phyloP scores from a whole-genome alignment of 1,140 invertebrate genomes.

The Drosophila parabipectinata region DNA sequence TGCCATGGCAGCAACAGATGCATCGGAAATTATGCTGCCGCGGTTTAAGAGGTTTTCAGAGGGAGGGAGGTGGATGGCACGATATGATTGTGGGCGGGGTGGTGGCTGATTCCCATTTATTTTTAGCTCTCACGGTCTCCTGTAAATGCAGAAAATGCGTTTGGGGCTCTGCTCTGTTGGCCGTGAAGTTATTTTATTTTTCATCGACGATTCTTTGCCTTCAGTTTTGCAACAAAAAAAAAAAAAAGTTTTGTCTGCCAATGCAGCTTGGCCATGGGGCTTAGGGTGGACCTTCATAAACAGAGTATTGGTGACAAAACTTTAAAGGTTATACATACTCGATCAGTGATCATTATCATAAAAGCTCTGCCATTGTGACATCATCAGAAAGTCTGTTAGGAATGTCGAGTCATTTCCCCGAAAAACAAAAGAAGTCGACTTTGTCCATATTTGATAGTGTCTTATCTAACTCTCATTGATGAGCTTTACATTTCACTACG shows the following conservation, averaged over 20 bases:
- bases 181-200: conserved; percentile 64
- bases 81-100: background rate
- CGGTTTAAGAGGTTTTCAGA: conserved; percentile 30
- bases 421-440: conserved; percentile 1
- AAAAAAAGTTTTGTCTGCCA: conserved; percentile 30
- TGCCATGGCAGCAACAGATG: conserved; percentile 61
- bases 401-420: background rate
- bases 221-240: conserved; percentile 15
- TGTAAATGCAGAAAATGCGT: conserved; percentile 49
- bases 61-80: conserved; percentile 4
- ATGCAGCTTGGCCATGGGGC: conserved; percentile 36
- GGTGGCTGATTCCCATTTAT: conserved; percentile 56
- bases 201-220: conserved; percentile 4
- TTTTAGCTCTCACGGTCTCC: conserved; percentile 57
- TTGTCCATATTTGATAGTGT: background rate
- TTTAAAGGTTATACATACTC: background rate
- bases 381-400: background rate
- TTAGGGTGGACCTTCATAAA: conserved; percentile 44
- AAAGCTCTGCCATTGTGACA: background rate
- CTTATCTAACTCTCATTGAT: conserved; percentile 1
- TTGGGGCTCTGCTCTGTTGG: conserved; percentile 60
- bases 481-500: background rate
- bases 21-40: conserved; percentile 56
- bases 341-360: background rate
- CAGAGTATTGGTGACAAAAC: background rate